These are phyloP conservation scores for Clostera curtula DNA, from an alignment of 2,888 invertebrate genomes.

Conservation along the genomic window DNA sequence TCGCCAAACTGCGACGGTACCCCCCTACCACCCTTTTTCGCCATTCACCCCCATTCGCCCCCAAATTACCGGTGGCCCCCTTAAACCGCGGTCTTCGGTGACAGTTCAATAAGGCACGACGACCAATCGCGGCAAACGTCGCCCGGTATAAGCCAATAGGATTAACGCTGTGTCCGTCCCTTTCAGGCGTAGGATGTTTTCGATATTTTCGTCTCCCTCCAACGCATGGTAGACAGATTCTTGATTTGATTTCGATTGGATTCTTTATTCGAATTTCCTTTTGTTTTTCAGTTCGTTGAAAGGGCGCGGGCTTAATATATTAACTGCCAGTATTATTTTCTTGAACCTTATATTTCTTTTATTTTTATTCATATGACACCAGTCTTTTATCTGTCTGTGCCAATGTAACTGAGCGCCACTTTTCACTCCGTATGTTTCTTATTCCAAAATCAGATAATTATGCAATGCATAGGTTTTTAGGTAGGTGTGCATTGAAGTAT, in stretches of 20 bases:
- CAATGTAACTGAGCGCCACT: too few species aligned
- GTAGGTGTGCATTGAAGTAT: too few species aligned
- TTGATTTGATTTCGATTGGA: constrained; percentile 71
- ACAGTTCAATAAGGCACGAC: constrained; percentile 72
- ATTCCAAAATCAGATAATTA: too few species aligned
- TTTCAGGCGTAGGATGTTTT: constrained; percentile 19
- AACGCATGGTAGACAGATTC: constrained; percentile 58
- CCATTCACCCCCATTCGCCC: constrained; percentile 47
- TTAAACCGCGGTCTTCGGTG: constrained; percentile 70
- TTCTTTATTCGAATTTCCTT: constrained; percentile 65
- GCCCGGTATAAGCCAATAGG: constrained; percentile 73
- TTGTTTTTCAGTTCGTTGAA: constrained; percentile 58
- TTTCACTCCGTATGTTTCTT: too few species aligned
- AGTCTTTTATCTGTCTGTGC: too few species aligned
- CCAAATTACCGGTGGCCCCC: constrained; percentile 68
- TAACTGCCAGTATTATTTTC: constrained; percentile 21
- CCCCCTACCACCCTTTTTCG: constrained; percentile 32
- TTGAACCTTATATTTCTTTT: constrained; percentile 1
- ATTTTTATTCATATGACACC: constrained; percentile 1
- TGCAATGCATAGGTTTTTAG: too few species aligned
- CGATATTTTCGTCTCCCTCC: constrained; percentile 35
- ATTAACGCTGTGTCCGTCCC: constrained; percentile 60
- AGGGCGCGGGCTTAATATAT: constrained; percentile 29
- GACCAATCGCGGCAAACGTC: constrained; percentile 74
- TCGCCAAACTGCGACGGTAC: constrained; percentile 66